Percentiles rank a stretch among this genome's conserved stretches.
Evolutionary conservation across 2,888 invertebrate genomes (phyloP).

Genomic region (Diabrotica balteata): DNA sequence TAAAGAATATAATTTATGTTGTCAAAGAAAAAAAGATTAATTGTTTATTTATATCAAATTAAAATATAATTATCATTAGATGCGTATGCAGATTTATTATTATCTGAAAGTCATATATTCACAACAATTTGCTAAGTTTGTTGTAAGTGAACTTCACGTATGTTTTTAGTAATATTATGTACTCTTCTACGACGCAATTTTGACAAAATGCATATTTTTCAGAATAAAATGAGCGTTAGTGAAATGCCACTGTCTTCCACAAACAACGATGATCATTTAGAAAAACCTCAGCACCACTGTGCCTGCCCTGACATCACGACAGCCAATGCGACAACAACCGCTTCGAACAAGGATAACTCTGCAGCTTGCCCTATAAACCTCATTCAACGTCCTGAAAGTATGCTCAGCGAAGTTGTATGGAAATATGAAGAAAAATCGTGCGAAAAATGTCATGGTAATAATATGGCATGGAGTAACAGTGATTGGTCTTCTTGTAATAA

Average conservation of each 20-base stretch:
- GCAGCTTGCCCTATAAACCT: conserved; percentile 22
- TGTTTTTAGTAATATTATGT: no score
- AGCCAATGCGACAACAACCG: conserved; percentile 15
- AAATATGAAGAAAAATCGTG: conserved; percentile 54
- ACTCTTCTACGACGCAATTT: no score
- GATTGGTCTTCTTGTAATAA: conserved; percentile 34
- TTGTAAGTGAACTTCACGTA: no score
- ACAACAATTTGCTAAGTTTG: no score
- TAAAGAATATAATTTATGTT: no score
- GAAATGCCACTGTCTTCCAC: background rate
- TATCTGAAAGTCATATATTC: no score
- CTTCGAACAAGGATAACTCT: conserved; percentile 24
- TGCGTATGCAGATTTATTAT: no score
- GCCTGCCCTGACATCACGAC: conserved; percentile 22
- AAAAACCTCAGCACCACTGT: conserved; percentile 13
- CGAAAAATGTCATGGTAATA: conserved; percentile 58
- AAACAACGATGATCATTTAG: background rate
- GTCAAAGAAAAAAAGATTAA: no score
- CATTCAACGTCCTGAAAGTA: conserved; percentile 32
- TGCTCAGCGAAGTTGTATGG: conserved; percentile 49
- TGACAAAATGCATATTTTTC: background rate
- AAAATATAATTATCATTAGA: no score
- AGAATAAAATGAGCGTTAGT: conserved; percentile 10
- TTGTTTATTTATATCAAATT: no score
- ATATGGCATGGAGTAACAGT: conserved; percentile 42